Base-by-base conservation (phyloP, 2,113 vertebrate genomes). In the Zosterops japonicus region DNA sequence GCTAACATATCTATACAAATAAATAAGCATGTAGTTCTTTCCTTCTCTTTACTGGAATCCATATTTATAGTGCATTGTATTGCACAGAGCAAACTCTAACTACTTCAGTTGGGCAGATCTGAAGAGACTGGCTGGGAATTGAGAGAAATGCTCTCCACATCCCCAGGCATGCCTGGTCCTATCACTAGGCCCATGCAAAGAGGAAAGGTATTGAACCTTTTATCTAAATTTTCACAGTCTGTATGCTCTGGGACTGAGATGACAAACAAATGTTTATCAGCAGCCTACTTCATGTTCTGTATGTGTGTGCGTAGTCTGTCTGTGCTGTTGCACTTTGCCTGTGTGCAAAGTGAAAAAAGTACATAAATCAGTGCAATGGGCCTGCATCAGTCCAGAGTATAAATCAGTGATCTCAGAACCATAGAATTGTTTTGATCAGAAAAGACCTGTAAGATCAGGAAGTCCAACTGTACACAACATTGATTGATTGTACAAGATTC, bases 241-340 rank as follows among this genome's bases (percentile, higher is more conserved):
- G 1, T 29, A 18, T 27, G 4, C 42, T 65, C 19, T 56, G 23
- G 8, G 11, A 35, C 16, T 5, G 39, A 47, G 29, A 33, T 13
- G 14, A 42, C 8, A 55, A 82, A 89, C 21, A 1, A 2, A 68
- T 53, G 2, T 33, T 57, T 56, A 2, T 27, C 25, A 1, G 1
- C 27, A 63, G 10, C 6, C 33, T 31, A 42, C 6, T 47, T 52
- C 33, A 14, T 61, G 29, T 53, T 81, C 29, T 83, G 6, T 22
- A 24, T 49, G 19, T 69, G 64, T 47, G 5, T 5, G 8, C 55
- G 6, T 29, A 69, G 22, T 35, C 52, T 10, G 22, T 35, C 52
- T 10, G 5, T 31, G 27, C 14, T 68, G 57, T 15, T 50, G n/a
- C 2, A 6, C 8, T 69, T 63, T 29, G 20, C 12, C 12, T 31